Base-by-base conservation (phyloP, 2,797 vertebrate species). In the Chaetodon trifasciatus region DNA sequence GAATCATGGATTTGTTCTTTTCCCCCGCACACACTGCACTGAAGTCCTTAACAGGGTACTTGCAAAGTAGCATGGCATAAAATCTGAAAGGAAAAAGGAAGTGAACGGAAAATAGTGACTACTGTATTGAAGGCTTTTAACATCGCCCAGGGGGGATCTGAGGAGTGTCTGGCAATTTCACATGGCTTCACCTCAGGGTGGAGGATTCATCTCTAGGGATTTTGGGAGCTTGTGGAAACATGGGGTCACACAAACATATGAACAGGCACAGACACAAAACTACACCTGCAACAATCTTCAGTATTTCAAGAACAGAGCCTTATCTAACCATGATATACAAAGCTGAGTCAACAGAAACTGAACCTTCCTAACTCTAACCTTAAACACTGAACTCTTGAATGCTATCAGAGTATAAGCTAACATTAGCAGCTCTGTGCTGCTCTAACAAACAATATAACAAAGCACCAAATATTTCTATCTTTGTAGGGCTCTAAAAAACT, bases 1-100 rank as follows among this genome's bases (percentile, higher is more conserved):
- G 83, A 90, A 87, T 91, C 89, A 89, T 82, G 86, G 82, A 92
- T 89, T 78, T 74, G 72, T 77, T 47, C 73, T n/a, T 61, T 62
- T 21, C 16, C 15, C 21, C 8, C 62, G 70, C 79, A 76, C 72
- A 73, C 35, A 46, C 61, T 32, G 49, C 84, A 68, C 64, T 23
- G 50, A 66, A 79, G 69, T 75, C 74, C 74, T 82, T 78, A 83
- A 79, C 82, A 23, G 63, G 57, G 65, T 44, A 79, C 67, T 69
- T 58, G 83, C 68, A 83, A 76, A 84, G 83, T 61, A 81, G 81
- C 70, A 46, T 49, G 55, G 88, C 62, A 86, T 84, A 76, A 91
- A 90, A 92, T 89, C 87, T 61, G 13, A 82, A 78, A 85, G 58
- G 70, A 79, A 86, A 84, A 58, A 55, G 66, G 79, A 85, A 89